phyloP scores from a whole-genome alignment of 35 echinoderm and acorn worm species.

The Diadema setosum region DNA sequence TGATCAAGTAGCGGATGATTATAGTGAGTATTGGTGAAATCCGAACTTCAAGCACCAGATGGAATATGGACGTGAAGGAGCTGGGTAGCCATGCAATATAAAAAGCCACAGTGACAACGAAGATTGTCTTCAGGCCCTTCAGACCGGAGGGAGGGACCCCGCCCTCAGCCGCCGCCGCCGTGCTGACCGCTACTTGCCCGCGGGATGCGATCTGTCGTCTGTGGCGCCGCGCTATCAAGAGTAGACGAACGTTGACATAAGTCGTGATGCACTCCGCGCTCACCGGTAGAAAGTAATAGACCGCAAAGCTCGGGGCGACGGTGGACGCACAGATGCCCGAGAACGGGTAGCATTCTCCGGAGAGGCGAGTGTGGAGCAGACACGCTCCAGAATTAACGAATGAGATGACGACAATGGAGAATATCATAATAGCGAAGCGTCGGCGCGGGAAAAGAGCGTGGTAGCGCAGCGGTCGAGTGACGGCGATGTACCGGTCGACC shows the following conservation, averaged over 20 bases:
- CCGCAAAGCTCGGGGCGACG: neutral
- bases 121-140: constrained; percentile 26
- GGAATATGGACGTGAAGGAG: neutral
- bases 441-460: constrained; percentile 19
- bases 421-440: neutral
- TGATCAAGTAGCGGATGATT: neutral
- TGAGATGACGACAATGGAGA: neutral
- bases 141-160: neutral
- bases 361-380: neutral
- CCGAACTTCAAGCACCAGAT: neutral
- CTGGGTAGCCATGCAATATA: constrained; percentile 1
- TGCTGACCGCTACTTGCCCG: neutral
- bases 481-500: constrained; percentile 42
- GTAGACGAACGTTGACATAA: neutral
- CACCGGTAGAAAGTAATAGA: neutral
- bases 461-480: constrained; percentile 44
- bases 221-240: neutral
- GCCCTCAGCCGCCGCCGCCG: neutral
- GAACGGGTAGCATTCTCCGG: neutral
- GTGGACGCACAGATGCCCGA: neutral
- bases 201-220: constrained; percentile 17
- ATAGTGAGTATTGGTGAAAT: neutral
- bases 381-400: neutral
- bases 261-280: neutral
- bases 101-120: constrained; percentile 25